phyloP scores from a whole-genome alignment of 2,113 vertebrate genomes.

The Sporophila hypoxantha region DNA sequence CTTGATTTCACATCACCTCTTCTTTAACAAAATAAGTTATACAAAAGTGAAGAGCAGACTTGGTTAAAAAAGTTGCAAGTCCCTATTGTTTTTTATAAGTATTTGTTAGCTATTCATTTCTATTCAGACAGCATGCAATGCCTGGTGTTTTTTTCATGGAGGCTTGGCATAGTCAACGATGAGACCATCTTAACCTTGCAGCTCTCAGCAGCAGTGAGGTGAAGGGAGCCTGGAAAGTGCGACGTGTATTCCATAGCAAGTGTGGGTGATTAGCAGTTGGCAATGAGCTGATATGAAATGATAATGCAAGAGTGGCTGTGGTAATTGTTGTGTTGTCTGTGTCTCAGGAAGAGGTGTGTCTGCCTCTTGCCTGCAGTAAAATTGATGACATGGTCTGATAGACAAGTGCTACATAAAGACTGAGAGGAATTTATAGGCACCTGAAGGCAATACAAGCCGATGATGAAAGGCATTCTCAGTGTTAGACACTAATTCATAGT shows the following conservation, averaged over 20 bases:
- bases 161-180: neutral
- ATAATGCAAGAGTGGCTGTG: slow-evolving; percentile 58
- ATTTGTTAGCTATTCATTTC: neutral
- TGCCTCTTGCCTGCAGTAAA: slow-evolving; percentile 72
- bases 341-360: slow-evolving; percentile 71
- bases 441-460: slow-evolving; percentile 70
- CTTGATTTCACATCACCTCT: neutral
- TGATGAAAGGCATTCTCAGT: slow-evolving; percentile 69
- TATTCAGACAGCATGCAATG: neutral
- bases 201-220: neutral
- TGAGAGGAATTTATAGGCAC: slow-evolving; percentile 73
- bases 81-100: neutral
- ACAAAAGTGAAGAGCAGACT: neutral
- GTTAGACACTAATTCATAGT: slow-evolving; percentile 69
- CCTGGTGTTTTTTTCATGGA: neutral
- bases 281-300: slow-evolving; percentile 54
- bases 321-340: slow-evolving; percentile 71
- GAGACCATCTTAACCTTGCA: neutral
- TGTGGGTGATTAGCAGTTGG: slow-evolving; percentile 51
- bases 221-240: neutral
- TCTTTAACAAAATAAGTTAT: neutral
- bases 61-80: neutral
- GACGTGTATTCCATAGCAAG: neutral
- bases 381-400: slow-evolving; percentile 75
- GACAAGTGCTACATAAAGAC: slow-evolving; percentile 71